These are phyloP conservation scores for Ladona fulva DNA, from an alignment of 1,140 invertebrate genomes.

Conservation along the genomic window DNA sequence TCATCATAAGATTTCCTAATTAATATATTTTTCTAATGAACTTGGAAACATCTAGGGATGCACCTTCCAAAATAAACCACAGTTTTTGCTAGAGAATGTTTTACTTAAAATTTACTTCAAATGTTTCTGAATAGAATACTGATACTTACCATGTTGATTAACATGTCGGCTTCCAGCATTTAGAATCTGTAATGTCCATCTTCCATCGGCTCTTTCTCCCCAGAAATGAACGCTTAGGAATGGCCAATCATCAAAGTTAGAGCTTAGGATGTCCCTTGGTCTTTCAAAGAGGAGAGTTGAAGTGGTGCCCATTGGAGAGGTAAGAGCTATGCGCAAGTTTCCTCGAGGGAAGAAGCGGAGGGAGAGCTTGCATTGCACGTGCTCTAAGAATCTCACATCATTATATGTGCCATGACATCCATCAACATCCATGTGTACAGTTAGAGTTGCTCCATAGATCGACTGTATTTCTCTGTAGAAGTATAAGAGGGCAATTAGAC, in stretches of 20 bases:
- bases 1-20: no score
- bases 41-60: no score
- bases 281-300: conserved; percentile 82
- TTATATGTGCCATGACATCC: conserved; percentile 76
- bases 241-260: conserved; percentile 95
- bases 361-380: conserved; percentile 89
- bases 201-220: conserved; percentile 86
- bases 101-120: no score
- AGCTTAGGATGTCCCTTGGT: conserved; percentile 80
- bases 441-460: conserved; percentile 55
- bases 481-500: not conserved
- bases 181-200: conserved; percentile 87
- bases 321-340: conserved; percentile 71
- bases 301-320: conserved; percentile 81
- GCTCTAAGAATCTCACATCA: conserved; percentile 82
- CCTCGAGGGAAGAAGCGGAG: conserved; percentile 81
- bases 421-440: conserved; percentile 74
- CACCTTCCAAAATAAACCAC: no score
- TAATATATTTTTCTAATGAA: no score
- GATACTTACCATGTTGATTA: conserved; percentile 60
- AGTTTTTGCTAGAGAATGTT: no score
- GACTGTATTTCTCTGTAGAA: conserved; percentile 54
- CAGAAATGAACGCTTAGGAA: conserved; percentile 96
- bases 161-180: conserved; percentile 76
- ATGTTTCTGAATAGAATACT: no score